Base-by-base conservation (phyloP, 2,113 vertebrate genomes). In the Platysternon megacephalum region DNA sequence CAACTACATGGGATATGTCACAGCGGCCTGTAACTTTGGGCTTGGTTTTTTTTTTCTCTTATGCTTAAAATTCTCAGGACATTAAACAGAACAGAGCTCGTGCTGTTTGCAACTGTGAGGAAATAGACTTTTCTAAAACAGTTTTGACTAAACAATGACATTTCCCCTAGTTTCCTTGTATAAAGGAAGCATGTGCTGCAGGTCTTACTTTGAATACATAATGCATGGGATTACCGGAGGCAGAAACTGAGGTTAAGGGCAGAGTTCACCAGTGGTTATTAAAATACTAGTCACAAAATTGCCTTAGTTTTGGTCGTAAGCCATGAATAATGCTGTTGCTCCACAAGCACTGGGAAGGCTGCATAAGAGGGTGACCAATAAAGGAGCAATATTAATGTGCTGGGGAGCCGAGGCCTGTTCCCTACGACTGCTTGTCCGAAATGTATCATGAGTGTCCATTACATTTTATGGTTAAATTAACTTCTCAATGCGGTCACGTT, bases 381-480 rank as follows among this genome's bases (percentile, higher is more conserved):
- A 17, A 21, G 32, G 16, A n/a, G 35, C 35, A 21, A 10, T 39
- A 7, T 21, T 39, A 4, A 8, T 39, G 65, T 39, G 35, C 5
- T 35, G 35, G 65, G 65, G 19, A 39, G 19, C 35, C 17, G 11
- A 72, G 19, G n/a, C 10, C 7, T 10, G 21, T 22, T 39, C 68
- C 21, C 8, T 39, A 9, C 8, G 2, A 4, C 68, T 21, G 19
- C n/a, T 72, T 72, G 58, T 65, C 61, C 35, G 8, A 9, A 68
- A n/a, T n/a, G 7, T 21, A 21, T 4, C 61, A 1, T 8, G 65
- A 21, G 16, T 10, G 35, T 21, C 16, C 16, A 2, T n/a, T n/a
- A 39, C 17, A 5, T 72, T 72, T 19, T 11, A 10, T 10, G n/a
- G 17, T 16, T 39, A 39, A 21, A 5, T 21, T 72, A 11, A 22